A percentile compares a stretch with the other conserved stretches of the same genome.
Conservation (phyloP, 2,113 vertebrate genomes). For the Heterochromis multidens region DNA sequence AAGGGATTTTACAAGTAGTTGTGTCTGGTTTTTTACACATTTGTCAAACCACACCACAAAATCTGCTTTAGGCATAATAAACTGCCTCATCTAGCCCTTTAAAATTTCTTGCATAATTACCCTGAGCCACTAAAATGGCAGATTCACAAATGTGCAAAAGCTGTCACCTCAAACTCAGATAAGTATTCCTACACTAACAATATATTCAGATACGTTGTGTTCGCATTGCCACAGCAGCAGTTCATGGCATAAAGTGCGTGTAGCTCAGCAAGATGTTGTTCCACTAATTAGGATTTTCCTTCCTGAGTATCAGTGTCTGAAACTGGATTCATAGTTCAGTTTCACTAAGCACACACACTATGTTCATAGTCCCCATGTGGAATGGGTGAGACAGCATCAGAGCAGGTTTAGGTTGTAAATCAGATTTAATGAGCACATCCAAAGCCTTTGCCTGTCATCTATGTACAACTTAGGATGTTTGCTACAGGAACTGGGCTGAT, state of each 20-base stretch:
- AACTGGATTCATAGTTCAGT: background rate
- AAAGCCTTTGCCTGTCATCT: background rate
- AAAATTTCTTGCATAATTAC: background rate
- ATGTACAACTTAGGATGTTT: background rate
- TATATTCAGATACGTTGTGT: background rate
- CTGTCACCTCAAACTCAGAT: background rate
- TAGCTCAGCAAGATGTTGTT: background rate
- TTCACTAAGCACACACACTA: background rate
- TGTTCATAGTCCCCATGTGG: background rate
- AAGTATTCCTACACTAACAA: accelerated
- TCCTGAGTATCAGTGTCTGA: background rate
- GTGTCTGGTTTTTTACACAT: too few species aligned
- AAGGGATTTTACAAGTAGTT: too few species aligned
- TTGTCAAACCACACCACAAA: background rate
- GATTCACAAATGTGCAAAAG: background rate
- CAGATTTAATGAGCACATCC: background rate
- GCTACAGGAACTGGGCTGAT: background rate
- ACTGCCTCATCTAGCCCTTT: background rate
- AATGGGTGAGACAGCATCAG: background rate
- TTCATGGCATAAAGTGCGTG: background rate
- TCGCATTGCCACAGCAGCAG: background rate
- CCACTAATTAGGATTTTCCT: background rate
- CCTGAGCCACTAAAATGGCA: background rate
- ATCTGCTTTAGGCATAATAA: background rate
- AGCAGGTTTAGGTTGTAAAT: background rate